Evolutionary conservation across 1,140 invertebrate species (phyloP).

Genomic region (Lepidurus arcticus): DNA sequence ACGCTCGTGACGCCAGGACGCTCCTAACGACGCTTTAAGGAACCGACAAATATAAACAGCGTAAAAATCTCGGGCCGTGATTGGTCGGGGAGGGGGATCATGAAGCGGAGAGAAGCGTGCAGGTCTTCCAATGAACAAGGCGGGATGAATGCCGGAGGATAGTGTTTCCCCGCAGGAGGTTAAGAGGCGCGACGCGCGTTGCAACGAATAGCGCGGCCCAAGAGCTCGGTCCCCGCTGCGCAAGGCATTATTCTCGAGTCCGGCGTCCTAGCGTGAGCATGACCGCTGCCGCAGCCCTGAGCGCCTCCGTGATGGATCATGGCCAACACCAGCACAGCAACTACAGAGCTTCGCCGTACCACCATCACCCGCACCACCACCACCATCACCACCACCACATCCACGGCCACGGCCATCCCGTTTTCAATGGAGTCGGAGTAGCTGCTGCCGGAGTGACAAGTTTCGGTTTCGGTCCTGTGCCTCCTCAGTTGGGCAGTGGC

Average conservation of each 20-base stretch:
- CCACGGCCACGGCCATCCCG: slow-evolving; percentile 15
- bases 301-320: slow-evolving; percentile 35
- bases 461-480: slow-evolving; percentile 33
- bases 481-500: slow-evolving; percentile 30
- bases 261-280: slow-evolving; percentile 35
- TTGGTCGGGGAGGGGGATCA: not conserved
- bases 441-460: slow-evolving; percentile 24
- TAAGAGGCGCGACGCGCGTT: slow-evolving; percentile 11
- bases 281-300: slow-evolving; percentile 34
- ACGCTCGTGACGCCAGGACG: not conserved
- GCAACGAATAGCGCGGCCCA: slow-evolving; percentile 23
- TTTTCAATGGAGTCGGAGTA: slow-evolving; percentile 26
- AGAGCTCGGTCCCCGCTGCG: slow-evolving; percentile 32
- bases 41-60: not conserved
- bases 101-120: slow-evolving; percentile 2
- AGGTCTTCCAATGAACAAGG: not conserved
- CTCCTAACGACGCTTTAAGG: not conserved
- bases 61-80: not conserved
- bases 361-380: slow-evolving; percentile 26
- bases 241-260: slow-evolving; percentile 35
- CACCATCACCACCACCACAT: slow-evolving; percentile 24
- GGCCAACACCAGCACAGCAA: slow-evolving; percentile 30
- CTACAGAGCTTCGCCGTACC: not conserved
- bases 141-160: slow-evolving; percentile 10
- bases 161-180: slow-evolving; percentile 20